Evolutionary conservation across 2,113 vertebrate species (phyloP).

Genomic region (Meleagris gallopavo): DNA sequence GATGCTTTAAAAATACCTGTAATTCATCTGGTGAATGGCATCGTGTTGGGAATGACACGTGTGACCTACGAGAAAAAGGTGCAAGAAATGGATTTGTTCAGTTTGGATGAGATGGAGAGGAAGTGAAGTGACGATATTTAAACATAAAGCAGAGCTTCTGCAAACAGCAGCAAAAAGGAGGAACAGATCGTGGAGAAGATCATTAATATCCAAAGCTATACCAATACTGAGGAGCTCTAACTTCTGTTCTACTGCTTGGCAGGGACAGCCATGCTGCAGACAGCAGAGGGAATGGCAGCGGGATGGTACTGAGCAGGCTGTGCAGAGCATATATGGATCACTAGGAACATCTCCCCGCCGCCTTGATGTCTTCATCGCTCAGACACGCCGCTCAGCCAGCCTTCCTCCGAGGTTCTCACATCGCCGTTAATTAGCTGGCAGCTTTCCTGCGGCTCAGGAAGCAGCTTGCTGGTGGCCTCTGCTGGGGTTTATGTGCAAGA

Average conservation of each 20-base stretch:
- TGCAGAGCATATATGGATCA: not conserved
- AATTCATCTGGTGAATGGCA: not conserved
- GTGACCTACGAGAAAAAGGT: not conserved
- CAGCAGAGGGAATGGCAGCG: not conserved
- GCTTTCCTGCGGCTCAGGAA: not conserved
- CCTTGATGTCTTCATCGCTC: not conserved
- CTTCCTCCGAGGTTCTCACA: not conserved
- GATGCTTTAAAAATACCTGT: not conserved
- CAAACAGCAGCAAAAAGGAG: not conserved
- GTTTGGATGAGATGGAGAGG: not conserved
- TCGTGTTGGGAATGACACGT: not conserved
- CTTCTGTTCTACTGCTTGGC: not conserved
- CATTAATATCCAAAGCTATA: not conserved
- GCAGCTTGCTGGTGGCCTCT: conserved; percentile 62
- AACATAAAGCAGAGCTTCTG: not conserved
- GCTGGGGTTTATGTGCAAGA: conserved; percentile 54
- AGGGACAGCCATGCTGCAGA: not conserved
- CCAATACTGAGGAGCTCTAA: not conserved
- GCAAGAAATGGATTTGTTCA: not conserved
- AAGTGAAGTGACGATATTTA: not conserved
- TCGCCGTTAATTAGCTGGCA: not conserved
- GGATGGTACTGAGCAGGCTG: not conserved
- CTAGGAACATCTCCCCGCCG: rapidly evolving
- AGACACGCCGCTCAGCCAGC: not conserved
- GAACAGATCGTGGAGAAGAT: not conserved